A percentile compares a stretch with the other conserved stretches of the same genome.
Evolutionary conservation across 2,888 invertebrate genomes (phyloP).

Genomic region (Nomada hirtipes): DNA sequence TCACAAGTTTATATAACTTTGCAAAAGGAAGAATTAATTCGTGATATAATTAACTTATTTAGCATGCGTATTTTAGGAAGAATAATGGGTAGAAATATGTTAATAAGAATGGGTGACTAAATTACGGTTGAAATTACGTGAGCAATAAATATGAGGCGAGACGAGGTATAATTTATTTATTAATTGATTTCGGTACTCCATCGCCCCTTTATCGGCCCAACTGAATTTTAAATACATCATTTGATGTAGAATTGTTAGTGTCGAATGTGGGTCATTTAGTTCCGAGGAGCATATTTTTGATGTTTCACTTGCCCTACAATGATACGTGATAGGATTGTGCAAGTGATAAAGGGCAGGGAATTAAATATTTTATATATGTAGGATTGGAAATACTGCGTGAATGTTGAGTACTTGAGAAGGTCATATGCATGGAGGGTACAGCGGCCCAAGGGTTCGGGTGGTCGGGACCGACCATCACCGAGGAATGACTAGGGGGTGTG

Average conservation of each 20-base stretch:
- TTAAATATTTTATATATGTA: constrained; percentile 15
- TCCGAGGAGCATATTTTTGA: constrained; percentile 1
- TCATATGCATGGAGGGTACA: too few species aligned
- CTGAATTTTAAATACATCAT: constrained; percentile 1
- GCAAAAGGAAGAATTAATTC: not conserved
- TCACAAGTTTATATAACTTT: too few species aligned
- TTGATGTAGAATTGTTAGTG: not conserved
- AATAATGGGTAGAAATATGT: not conserved
- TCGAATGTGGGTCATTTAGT: constrained; percentile 30
- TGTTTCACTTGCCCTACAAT: constrained; percentile 10
- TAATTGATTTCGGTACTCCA: not conserved
- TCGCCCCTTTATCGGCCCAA: not conserved
- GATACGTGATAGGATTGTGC: constrained; percentile 9
- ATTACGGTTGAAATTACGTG: not conserved
- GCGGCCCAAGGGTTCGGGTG: too few species aligned
- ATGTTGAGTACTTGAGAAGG: too few species aligned
- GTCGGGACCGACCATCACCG: too few species aligned
- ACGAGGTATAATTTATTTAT: too few species aligned
- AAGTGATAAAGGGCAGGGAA: not conserved
- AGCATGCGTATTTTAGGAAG: not conserved
- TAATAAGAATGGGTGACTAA: not conserved
- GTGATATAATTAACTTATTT: not conserved
- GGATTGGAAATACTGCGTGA: too few species aligned
- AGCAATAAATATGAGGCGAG: too few species aligned
- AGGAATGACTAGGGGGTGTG: too few species aligned